phyloP scores from a whole-genome alignment of 2,113 vertebrate species.

The Upupa epops region DNA sequence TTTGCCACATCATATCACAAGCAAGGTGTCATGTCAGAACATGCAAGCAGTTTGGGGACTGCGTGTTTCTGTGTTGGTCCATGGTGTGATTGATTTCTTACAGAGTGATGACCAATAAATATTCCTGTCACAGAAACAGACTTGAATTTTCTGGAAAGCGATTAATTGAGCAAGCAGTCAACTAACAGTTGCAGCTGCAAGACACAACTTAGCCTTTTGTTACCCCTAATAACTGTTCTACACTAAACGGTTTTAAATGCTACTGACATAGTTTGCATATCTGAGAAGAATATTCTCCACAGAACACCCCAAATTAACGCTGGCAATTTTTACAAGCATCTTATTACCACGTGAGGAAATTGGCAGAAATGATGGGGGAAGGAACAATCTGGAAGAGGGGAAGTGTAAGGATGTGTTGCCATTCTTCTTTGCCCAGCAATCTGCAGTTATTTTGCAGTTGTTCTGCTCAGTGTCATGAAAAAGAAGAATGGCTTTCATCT shows the following conservation, averaged over 20 bases:
- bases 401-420: neutral
- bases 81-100: neutral
- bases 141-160: slow-evolving; percentile 29
- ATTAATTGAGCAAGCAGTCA: slow-evolving; percentile 18
- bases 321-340: neutral
- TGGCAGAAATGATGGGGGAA: neutral
- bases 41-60: neutral
- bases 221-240: neutral
- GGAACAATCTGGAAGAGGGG: neutral
- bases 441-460: neutral
- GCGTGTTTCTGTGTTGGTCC: neutral
- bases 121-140: slow-evolving; percentile 11
- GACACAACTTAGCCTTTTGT: neutral
- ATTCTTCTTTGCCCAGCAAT: neutral
- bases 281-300: neutral
- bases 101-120: neutral
- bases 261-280: neutral
- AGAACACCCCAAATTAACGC: neutral
- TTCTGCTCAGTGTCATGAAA: neutral
- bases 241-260: neutral
- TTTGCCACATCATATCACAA: neutral
- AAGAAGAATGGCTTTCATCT: neutral
- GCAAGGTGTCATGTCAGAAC: neutral
- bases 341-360: neutral
- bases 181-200: slow-evolving; percentile 32